Evolutionary conservation across 2,113 vertebrate genomes (phyloP).

Genomic region (Chascanopsetta lugubris): DNA sequence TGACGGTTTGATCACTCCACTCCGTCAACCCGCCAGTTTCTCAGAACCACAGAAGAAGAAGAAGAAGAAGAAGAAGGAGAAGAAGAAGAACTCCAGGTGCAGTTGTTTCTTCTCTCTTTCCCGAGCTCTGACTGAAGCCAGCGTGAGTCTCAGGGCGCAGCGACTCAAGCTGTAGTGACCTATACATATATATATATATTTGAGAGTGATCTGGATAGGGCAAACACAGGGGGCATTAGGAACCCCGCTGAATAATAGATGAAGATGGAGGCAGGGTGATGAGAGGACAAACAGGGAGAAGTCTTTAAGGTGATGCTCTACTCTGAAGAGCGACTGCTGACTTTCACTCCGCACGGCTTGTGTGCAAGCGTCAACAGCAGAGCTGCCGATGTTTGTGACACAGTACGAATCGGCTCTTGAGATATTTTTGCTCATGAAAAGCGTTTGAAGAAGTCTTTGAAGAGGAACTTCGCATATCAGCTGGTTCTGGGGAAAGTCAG

Average conservation of each 20-base stretch:
- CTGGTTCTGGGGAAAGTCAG: background rate
- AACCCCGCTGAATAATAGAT: slow-evolving; percentile 52
- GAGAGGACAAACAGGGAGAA: background rate
- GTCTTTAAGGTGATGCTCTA: slow-evolving; percentile 7
- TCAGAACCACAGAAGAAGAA: no score
- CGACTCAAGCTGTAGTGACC: slow-evolving; percentile 44
- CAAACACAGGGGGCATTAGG: slow-evolving; percentile 37
- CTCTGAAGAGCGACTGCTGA: no score
- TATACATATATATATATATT: no score
- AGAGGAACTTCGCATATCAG: background rate
- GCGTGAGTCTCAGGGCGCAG: no score
- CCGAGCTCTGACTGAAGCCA: no score
- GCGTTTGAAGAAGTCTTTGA: background rate
- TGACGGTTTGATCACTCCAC: no score
- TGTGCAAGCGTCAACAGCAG: background rate
- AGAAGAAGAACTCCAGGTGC: no score
- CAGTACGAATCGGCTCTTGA: background rate
- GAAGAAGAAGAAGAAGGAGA: no score
- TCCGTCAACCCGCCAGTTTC: no score
- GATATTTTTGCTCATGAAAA: background rate
- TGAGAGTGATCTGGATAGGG: slow-evolving; percentile 28
- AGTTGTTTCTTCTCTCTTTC: slow-evolving; percentile 8
- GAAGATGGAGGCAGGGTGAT: slow-evolving; percentile 12
- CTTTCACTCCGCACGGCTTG: background rate
- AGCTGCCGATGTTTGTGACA: background rate